phyloP scores from a whole-genome alignment of 2,113 vertebrate species.

The Vidua macroura region DNA sequence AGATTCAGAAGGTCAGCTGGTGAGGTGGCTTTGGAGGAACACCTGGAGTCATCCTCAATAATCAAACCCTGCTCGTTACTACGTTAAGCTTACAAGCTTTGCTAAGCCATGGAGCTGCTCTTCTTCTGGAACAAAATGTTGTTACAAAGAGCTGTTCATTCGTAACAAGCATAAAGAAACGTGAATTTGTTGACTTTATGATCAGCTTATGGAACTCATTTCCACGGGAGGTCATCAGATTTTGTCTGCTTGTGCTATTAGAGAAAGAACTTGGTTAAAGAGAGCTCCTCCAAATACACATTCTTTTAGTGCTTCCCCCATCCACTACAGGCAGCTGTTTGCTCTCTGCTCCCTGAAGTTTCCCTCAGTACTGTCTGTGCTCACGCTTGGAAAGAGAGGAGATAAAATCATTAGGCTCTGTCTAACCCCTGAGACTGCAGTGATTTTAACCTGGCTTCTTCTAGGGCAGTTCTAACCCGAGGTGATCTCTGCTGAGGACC shows the following conservation, averaged over 20 bases:
- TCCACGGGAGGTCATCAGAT: not conserved
- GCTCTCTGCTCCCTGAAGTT: not conserved
- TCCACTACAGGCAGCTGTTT: not conserved
- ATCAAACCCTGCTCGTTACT: not conserved
- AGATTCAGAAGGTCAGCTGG: not conserved
- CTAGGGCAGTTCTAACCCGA: not conserved
- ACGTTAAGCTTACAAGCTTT: not conserved
- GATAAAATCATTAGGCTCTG: not conserved
- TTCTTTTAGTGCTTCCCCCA: not conserved
- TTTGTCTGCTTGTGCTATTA: not conserved
- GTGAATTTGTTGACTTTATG: not conserved
- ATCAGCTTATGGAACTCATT: not conserved
- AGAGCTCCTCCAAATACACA: not conserved
- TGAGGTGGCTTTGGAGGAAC: not conserved
- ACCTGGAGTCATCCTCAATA: not conserved
- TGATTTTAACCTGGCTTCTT: not conserved
- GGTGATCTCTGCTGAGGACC: not conserved
- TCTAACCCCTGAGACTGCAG: not conserved
- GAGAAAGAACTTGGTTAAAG: not conserved
- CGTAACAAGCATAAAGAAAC: not conserved
- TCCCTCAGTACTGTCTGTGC: not conserved
- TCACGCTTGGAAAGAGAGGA: not conserved
- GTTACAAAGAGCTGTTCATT: not conserved
- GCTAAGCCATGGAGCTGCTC: not conserved
- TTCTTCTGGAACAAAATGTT: not conserved